Evolutionary conservation across 2,113 vertebrate species (phyloP).

Genomic region (Tragelaphus strepsiceros): DNA sequence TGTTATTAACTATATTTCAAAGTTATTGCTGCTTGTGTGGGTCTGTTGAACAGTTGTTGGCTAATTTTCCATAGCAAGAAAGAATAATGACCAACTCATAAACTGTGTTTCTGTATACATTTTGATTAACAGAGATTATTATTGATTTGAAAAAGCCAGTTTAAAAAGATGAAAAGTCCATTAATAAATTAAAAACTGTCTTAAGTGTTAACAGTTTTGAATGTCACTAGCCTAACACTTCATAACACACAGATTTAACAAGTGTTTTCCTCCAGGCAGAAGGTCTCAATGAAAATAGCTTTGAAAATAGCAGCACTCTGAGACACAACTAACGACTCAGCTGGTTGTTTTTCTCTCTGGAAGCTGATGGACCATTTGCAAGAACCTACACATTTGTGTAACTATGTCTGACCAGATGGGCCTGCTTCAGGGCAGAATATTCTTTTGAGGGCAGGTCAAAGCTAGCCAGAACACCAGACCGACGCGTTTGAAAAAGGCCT

Average conservation of each 20-base stretch:
- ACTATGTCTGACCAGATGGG: neutral
- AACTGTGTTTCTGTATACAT: constrained; percentile 6
- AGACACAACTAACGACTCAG: neutral
- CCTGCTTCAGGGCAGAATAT: neutral
- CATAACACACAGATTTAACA: neutral
- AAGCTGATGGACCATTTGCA: neutral
- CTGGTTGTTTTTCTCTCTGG: neutral
- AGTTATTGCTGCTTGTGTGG: neutral
- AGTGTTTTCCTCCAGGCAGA: constrained; percentile 30
- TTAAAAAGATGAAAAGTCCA: constrained; percentile 25
- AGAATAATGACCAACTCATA: constrained; percentile 9
- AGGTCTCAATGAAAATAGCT: constrained; percentile 16
- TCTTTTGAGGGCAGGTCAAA: constrained; percentile 12
- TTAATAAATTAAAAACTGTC: constrained; percentile 30
- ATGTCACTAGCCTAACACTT: neutral
- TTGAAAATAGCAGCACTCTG: neutral
- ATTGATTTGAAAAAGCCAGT: neutral
- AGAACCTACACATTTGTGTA: neutral
- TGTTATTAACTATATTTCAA: constrained; percentile 39
- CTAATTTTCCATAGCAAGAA: constrained; percentile 28
- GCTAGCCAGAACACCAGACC: constrained; percentile 7
- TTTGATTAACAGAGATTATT: constrained; percentile 38
- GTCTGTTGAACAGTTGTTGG: constrained; percentile 4
- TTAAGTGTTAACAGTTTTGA: constrained; percentile 10
- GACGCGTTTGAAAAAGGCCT: constrained; percentile 19